Percentiles rank a stretch among this genome's conserved stretches.
phyloP scores from a whole-genome alignment of 2,797 vertebrate species.

The Momotus momota region DNA sequence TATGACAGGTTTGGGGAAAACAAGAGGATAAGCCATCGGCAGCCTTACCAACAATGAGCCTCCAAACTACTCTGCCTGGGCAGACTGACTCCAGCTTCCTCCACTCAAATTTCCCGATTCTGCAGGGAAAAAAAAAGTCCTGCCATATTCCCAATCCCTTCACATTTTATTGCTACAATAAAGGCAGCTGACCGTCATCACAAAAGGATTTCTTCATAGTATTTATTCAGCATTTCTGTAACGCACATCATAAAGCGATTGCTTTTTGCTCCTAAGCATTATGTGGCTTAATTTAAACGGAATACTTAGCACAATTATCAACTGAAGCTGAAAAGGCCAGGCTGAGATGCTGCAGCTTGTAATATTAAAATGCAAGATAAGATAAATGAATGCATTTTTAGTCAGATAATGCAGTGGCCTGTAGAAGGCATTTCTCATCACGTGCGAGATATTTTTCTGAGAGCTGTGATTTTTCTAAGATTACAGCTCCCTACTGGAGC shows the following conservation, averaged over 20 bases:
- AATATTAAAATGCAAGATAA: not conserved
- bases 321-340: not conserved
- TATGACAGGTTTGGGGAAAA: rapidly evolving
- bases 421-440: not conserved
- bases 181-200: not conserved
- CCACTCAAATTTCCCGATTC: not conserved
- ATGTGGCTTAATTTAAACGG: not conserved
- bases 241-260: not conserved
- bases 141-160: not conserved
- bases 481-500: not conserved
- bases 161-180: not conserved
- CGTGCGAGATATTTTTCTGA: not conserved
- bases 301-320: slow-evolving; percentile 12
- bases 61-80: not conserved
- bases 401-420: not conserved
- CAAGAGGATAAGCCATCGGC: not conserved
- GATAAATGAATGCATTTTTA: not conserved
- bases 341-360: not conserved
- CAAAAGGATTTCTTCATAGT: not conserved
- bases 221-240: not conserved
- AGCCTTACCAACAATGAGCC: not conserved
- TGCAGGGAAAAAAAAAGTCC: not conserved
- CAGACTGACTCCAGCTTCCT: not conserved
- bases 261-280: not conserved
- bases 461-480: not conserved